A percentile compares a stretch with the other conserved stretches of the same genome.
Conservation (phyloP, 2,888 invertebrate genomes). For the Steinernema hermaphroditum region DNA sequence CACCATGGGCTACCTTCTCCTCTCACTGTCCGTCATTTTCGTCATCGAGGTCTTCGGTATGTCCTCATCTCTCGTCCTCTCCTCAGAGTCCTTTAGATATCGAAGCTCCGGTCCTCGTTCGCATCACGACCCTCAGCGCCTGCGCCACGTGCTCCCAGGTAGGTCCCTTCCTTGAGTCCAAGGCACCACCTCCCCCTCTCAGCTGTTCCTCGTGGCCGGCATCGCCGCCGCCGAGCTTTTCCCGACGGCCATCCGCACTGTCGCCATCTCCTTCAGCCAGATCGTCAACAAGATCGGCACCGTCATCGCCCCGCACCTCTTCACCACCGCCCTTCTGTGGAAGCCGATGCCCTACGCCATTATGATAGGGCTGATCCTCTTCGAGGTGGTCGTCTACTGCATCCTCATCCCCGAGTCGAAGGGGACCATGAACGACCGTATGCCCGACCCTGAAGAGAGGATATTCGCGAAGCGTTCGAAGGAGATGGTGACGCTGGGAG, state of each 20-base stretch:
- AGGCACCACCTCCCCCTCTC: background rate
- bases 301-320: constrained; percentile 57
- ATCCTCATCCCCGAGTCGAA: constrained; percentile 58
- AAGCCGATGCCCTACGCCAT: constrained; percentile 52
- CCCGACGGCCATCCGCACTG: constrained; percentile 20
- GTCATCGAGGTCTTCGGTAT: constrained; percentile 3
- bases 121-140: constrained; percentile 44
- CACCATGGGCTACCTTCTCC: constrained; percentile 11
- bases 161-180: background rate
- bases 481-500: background rate
- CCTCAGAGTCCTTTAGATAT: background rate
- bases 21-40: constrained; percentile 11
- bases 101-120: constrained; percentile 30
- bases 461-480: constrained; percentile 36
- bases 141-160: constrained; percentile 49
- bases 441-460: constrained; percentile 49
- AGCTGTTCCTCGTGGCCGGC: constrained; percentile 21
- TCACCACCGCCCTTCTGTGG: constrained; percentile 55
- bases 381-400: constrained; percentile 50
- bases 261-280: constrained; percentile 45
- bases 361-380: constrained; percentile 49
- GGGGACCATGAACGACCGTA: constrained; percentile 52
- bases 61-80: background rate
- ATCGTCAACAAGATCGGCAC: constrained; percentile 50
- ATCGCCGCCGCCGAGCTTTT: constrained; percentile 22